These are phyloP conservation scores for Sinodicranocentrus sp. DNA, from an alignment of 2,888 invertebrate species.

Conservation along the genomic window DNA sequence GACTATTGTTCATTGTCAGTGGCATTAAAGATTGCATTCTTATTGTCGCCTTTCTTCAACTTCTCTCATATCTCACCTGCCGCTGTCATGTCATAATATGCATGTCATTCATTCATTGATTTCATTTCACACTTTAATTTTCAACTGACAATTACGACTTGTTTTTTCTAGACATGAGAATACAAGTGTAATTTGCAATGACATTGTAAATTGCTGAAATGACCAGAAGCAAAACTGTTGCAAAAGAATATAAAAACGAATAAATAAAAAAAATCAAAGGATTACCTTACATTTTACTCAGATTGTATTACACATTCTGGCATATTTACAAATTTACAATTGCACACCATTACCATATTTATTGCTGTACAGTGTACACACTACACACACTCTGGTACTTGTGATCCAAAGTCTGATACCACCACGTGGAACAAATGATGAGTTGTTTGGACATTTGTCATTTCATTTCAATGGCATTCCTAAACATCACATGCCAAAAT, in stretches of 20 bases:
- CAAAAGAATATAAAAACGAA: not conserved
- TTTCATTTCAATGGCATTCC: slow-evolving; percentile 20
- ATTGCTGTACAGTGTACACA: not conserved
- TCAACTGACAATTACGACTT: not conserved
- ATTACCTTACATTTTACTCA: not conserved
- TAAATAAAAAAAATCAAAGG: not conserved
- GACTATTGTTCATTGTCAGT: not conserved
- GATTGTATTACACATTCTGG: not conserved
- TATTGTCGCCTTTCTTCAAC: slow-evolving; percentile 3
- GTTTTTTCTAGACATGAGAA: not conserved
- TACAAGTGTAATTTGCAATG: slow-evolving; percentile 45
- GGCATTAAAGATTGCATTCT: not conserved
- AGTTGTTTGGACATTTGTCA: slow-evolving; percentile 42
- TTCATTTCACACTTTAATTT: slow-evolving; percentile 57
- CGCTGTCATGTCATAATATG: not conserved
- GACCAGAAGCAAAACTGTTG: not conserved
- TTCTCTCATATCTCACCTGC: slow-evolving; percentile 7
- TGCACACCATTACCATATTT: not conserved
- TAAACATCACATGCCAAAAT: not conserved
- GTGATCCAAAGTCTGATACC: not conserved
- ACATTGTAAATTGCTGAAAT: slow-evolving; percentile 23
- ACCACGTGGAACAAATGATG: slow-evolving; percentile 52
- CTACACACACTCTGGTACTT: not conserved
- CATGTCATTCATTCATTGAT: slow-evolving; percentile 29
- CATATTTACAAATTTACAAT: not conserved